Evolutionary conservation across 2,888 invertebrate species (phyloP), one percentile per base, ranked within the genome.

Genomic region (Chymomyza procnemis): DNA sequence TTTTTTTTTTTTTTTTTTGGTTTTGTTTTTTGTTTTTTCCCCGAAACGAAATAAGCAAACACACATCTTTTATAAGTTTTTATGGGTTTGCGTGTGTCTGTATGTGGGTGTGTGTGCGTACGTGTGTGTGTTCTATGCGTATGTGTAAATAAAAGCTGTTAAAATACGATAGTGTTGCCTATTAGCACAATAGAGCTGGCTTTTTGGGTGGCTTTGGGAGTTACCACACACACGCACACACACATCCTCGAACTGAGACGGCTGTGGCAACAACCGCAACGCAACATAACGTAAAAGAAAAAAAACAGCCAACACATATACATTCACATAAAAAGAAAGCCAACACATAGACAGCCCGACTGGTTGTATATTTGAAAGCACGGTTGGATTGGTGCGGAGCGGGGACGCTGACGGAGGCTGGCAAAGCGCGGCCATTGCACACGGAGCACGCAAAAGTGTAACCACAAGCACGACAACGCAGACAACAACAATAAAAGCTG

Each of bases 141-240:
- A 69, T 73, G 75, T 83, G 87, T 83, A 80, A 87, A 80, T 83
- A 87, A 80, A 83, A 87, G 76, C 84, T 87, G 87, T 87, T 84
- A 85, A 84, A 87, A 84, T 84, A 80, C 79, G 84, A 84, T 87
- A 87, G 86, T 84, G 79, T 70, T 84, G 84, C 84, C 83, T 85
- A 87, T 84, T 84, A 84, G 83, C 79, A 84, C 87, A 85, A 84
- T 79, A 85, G 76, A 65, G 64, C 34, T 41, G 34, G 34, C 34
- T 41, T 41, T 41, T 12, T 41, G 34, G 34, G 34, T 41, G 34
- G 34, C 26, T 41, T 41, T 41, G 34, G 34, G 34, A 12, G 34
- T 41, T 41, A 2, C 64, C 63, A 57, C 57, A 58, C 50, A 67
- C 48, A 71, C 64, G 52, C 18, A 57, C 55, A 9, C 55, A 64